Conservation (phyloP, 1,140 invertebrate species). For the Drosophila serrata region DNA sequence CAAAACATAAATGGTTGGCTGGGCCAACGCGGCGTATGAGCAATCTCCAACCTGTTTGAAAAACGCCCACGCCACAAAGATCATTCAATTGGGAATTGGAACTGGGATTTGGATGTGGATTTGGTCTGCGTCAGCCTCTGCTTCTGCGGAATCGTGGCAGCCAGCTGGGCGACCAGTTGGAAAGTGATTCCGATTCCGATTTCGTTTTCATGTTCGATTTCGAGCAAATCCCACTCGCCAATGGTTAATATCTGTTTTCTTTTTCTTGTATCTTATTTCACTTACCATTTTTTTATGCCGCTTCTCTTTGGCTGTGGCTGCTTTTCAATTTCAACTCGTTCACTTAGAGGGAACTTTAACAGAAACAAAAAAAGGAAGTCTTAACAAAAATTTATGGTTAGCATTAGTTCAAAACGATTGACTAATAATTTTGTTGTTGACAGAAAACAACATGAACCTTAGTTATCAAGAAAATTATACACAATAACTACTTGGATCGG, state of each 20-base stretch:
- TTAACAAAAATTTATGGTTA: background rate
- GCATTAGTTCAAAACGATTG: constrained; percentile 1
- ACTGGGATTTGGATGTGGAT: constrained; percentile 6
- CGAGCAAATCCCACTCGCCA: constrained; percentile 5
- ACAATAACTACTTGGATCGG: too few relatives aligned
- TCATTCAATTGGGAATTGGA: constrained; percentile 7
- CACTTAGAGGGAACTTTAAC: constrained; percentile 4
- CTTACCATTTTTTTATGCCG: constrained; percentile 60
- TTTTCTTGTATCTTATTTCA: constrained; percentile 24
- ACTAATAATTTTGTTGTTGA: background rate
- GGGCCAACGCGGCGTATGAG: constrained; percentile 66
- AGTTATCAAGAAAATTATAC: background rate
- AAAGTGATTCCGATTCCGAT: constrained; percentile 41
- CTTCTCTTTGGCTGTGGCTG: constrained; percentile 14
- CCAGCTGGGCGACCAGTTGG: constrained; percentile 53
- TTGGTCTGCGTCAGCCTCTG: background rate
- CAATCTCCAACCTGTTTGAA: constrained; percentile 72
- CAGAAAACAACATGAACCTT: background rate
- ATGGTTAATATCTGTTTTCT: background rate
- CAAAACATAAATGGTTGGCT: constrained; percentile 29
- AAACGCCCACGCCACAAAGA: constrained; percentile 57
- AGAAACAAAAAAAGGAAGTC: background rate
- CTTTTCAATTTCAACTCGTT: constrained; percentile 16
- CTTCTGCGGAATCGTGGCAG: constrained; percentile 8
- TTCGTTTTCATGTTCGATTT: constrained; percentile 14